Evolutionary conservation across 2,888 invertebrate species (phyloP).

Genomic region (Tholera decimalis): DNA sequence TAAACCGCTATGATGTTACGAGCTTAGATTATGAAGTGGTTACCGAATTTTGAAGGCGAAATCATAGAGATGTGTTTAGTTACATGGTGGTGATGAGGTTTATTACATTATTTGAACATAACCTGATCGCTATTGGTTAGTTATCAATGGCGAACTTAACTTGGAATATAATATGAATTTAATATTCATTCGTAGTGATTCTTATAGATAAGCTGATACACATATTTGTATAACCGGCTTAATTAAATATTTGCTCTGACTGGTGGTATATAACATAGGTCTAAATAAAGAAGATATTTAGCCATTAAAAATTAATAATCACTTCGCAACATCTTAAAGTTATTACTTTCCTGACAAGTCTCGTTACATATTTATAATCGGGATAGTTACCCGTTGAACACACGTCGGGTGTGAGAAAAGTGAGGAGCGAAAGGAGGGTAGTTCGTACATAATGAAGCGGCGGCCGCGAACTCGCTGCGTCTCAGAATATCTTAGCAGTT

Average conservation of each 20-base stretch:
- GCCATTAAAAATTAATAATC: constrained; percentile 44
- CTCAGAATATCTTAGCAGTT: constrained; percentile 86
- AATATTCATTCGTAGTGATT: background rate
- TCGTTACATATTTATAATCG: constrained; percentile 58
- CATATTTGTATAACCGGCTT: too few species aligned
- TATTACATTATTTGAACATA: constrained; percentile 11
- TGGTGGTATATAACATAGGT: too few species aligned
- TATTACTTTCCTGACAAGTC: constrained; percentile 51
- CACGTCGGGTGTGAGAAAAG: constrained; percentile 72
- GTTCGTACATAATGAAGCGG: constrained; percentile 82
- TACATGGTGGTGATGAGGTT: constrained; percentile 23
- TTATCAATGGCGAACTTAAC: background rate
- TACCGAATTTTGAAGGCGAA: constrained; percentile 62
- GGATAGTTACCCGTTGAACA: constrained; percentile 65
- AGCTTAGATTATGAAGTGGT: constrained; percentile 66
- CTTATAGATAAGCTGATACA: background rate
- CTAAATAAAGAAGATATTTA: too few species aligned
- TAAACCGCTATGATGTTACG: constrained; percentile 68
- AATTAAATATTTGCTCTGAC: too few species aligned
- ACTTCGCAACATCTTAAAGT: constrained; percentile 36
- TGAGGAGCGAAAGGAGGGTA: constrained; percentile 74
- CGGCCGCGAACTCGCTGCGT: constrained; percentile 79
- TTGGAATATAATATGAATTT: background rate
- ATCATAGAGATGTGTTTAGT: constrained; percentile 41
- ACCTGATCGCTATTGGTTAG: background rate